phyloP scores from a whole-genome alignment of 1,140 invertebrate species.

The Orius insidiosus region DNA sequence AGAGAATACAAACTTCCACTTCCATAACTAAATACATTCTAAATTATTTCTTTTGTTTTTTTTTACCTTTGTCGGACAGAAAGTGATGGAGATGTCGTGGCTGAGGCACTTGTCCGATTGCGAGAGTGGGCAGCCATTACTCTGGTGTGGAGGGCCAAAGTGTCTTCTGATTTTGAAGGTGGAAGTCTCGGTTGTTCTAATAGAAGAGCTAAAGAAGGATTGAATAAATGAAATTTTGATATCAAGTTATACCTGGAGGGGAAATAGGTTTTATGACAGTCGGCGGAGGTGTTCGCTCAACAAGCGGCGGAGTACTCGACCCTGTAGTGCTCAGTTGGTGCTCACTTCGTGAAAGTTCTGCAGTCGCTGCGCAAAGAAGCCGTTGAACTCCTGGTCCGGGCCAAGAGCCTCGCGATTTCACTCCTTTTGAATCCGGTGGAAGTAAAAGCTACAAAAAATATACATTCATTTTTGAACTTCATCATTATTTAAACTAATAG shows the following conservation, averaged over 20 bases:
- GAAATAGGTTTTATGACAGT: conserved; percentile 4
- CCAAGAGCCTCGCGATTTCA: conserved; percentile 64
- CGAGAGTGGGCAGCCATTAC: conserved; percentile 25
- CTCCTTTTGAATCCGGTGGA: conserved; percentile 49
- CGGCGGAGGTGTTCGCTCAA: conserved; percentile 11
- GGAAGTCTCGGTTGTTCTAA: conserved; percentile 30
- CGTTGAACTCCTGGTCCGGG: conserved; percentile 48
- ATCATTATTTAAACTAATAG: not conserved
- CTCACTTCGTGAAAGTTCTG: conserved; percentile 67
- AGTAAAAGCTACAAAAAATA: conserved; percentile 36
- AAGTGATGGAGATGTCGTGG: conserved; percentile 44
- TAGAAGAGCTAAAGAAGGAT: conserved; percentile 5
- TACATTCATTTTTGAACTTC: not conserved
- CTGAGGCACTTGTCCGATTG: conserved; percentile 39
- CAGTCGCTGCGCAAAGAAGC: conserved; percentile 26
- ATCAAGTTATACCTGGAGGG: conserved; percentile 5
- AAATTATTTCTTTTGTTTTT: not conserved
- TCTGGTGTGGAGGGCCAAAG: conserved; percentile 31
- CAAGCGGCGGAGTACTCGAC: conserved; percentile 8
- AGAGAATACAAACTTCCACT: conserved; percentile 21
- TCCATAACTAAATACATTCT: conserved; percentile 13
- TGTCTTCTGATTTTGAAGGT: conserved; percentile 60
- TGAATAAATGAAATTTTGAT: not conserved
- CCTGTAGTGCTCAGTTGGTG: conserved; percentile 38
- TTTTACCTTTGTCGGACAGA: conserved; percentile 31